Conservation (phyloP, 2,888 invertebrate genomes). For the Lasioglossum lativentre region DNA sequence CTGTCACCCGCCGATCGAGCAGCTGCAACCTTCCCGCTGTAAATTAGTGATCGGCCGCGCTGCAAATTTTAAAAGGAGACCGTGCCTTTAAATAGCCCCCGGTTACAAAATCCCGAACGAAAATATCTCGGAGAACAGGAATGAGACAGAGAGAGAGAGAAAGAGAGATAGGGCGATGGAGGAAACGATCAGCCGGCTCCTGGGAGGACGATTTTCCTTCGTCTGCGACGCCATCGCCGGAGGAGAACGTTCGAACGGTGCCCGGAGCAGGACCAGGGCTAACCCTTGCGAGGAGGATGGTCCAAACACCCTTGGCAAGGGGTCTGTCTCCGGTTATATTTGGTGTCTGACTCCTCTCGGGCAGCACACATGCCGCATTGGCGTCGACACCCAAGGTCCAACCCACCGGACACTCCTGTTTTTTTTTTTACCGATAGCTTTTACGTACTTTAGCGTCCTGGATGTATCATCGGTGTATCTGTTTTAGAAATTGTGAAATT, state of each 20-base stretch:
- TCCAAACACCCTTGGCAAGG: conserved; percentile 84
- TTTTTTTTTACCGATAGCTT: conserved; percentile 24
- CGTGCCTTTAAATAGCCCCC: conserved; percentile 59
- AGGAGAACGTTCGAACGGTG: conserved; percentile 45
- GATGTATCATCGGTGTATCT: neutral
- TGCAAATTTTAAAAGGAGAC: conserved; percentile 62
- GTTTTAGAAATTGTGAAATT: neutral
- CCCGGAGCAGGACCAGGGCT: conserved; percentile 53
- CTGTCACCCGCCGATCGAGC: conserved; percentile 28
- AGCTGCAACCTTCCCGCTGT: conserved; percentile 43
- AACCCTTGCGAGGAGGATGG: conserved; percentile 77
- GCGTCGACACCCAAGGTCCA: conserved; percentile 71
- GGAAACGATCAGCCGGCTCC: conserved; percentile 33
- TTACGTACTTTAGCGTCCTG: too few relatives aligned
- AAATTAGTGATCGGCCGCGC: conserved; percentile 51
- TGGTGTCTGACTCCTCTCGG: conserved; percentile 80
- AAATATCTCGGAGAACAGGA: conserved; percentile 43
- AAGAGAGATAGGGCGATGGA: neutral
- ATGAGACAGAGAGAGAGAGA: neutral
- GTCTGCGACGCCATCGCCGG: conserved; percentile 43
- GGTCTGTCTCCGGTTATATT: conserved; percentile 82
- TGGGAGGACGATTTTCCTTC: conserved; percentile 48
- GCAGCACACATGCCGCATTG: conserved; percentile 80
- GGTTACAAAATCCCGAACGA: conserved; percentile 59
- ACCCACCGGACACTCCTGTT: conserved; percentile 72